Base-by-base conservation (phyloP, 2,113 vertebrate species). In the Tyto alba region DNA sequence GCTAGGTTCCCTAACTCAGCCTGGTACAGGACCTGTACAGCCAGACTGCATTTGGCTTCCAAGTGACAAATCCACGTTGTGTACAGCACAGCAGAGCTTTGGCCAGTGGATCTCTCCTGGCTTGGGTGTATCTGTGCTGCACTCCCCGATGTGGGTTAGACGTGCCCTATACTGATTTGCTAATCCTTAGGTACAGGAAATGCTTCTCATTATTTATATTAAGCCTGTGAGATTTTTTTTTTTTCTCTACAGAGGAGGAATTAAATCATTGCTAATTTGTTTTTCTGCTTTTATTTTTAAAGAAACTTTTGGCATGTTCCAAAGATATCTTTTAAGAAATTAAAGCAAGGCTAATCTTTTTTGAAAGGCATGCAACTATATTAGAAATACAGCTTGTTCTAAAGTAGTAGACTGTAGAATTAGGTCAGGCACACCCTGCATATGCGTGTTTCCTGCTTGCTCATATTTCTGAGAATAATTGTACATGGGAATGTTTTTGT, bases 381-480 rank as follows among this genome's bases (percentile, higher is more conserved):
- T 74, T 14, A 43, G 74, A 75, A 86, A 81, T 41, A 34, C 64
- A 27, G 63, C 80, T 15, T 38, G 57, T 87, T 36, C 73, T 32
- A 2, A 13, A 47, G 89, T 0, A 26, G 62, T 2, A n/a, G 30
- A 1, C 62, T 45, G 67, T 7, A 50, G 83, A 95, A 95, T 87
- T 95, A 47, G 96, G 96, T 95, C 96, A 95, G 96, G 90, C 96
- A 96, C 96, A 34, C 96, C 92, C 96, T 91, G 85, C 13, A 1
- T 38, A 0, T 5, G 41, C 11, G 5, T 85, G 75, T 80, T 97
- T 96, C 96, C 95, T 96, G 92, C 93, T 88, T 67, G 90, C 92
- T 95, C 88, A 22, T 78, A 63, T 88, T 96, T 81, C 95, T 82
- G 90, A 62, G 57, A 90, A 84, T 90, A 91, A 75, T 89, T 90